These are phyloP conservation scores for Bombyx mori DNA, from an alignment of 1,140 invertebrate genomes.

Conservation along the genomic window ASM3026992v2 NC_085121.1:8522501-8523000, in stretches of 20 bases:
- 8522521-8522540: too few species aligned
- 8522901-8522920: constrained; percentile 67
- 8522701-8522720: too few species aligned
- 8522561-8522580: too few species aligned
- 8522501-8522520: too few species aligned
- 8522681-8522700: too few species aligned
- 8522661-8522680: neutral
- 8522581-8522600: neutral
- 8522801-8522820: constrained; percentile 64
- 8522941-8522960: constrained; percentile 69
- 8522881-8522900: constrained; percentile 67
- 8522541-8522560: too few species aligned
- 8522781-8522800: constrained; percentile 47
- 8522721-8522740: constrained; percentile 3
- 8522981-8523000: constrained; percentile 69
- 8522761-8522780: constrained; percentile 27
- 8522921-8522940: constrained; percentile 70
- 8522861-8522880: constrained; percentile 68
- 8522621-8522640: too few species aligned
- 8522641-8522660: constrained; percentile 6
- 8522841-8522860: constrained; percentile 70
- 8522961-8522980: constrained; percentile 70
- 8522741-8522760: neutral
- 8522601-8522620: constrained; percentile 9
- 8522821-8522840: constrained; percentile 65